Conservation (phyloP, 2,888 invertebrate genomes). For the Parnassius orleans region DNA sequence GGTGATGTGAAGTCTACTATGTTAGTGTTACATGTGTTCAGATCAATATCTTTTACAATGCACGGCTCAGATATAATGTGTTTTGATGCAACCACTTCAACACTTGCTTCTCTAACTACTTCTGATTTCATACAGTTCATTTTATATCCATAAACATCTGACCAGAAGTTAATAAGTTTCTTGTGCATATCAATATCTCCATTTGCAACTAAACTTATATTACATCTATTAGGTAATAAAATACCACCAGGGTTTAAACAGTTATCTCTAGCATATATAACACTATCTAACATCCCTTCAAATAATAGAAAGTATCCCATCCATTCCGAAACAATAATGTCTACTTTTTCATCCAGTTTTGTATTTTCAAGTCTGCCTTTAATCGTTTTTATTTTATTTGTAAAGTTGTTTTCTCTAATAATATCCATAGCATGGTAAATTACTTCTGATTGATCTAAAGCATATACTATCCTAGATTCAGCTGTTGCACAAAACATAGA, state of each 20-base stretch:
- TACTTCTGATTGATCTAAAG: conserved; percentile 97
- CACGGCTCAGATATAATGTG: conserved; percentile 84
- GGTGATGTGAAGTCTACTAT: conserved; percentile 87
- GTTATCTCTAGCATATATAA: conserved; percentile 92
- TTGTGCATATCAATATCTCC: conserved; percentile 88
- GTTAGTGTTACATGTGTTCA: conserved; percentile 85
- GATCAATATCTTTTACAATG: conserved; percentile 86
- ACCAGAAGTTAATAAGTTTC: conserved; percentile 91
- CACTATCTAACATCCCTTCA: conserved; percentile 98
- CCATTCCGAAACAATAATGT: conserved; percentile 98
- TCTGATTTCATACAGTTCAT: conserved; percentile 95
- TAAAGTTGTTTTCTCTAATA: conserved; percentile 89
- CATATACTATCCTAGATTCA: conserved; percentile 94
- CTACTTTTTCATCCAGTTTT: conserved; percentile 88
- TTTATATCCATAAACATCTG: conserved; percentile 95
- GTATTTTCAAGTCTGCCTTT: conserved; percentile 94
- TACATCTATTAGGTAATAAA: conserved; percentile 92
- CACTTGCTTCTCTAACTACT: conserved; percentile 87
- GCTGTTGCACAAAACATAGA: conserved; percentile 99
- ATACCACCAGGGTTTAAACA: conserved; percentile 88
- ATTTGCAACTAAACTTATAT: conserved; percentile 89
- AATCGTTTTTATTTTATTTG: conserved; percentile 86
- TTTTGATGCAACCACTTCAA: conserved; percentile 75
- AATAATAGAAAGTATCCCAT: conserved; percentile 99
- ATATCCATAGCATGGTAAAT: conserved; percentile 98